phyloP scores from a whole-genome alignment of 2,797 vertebrate genomes.

The Catostomus latipinnis region DNA sequence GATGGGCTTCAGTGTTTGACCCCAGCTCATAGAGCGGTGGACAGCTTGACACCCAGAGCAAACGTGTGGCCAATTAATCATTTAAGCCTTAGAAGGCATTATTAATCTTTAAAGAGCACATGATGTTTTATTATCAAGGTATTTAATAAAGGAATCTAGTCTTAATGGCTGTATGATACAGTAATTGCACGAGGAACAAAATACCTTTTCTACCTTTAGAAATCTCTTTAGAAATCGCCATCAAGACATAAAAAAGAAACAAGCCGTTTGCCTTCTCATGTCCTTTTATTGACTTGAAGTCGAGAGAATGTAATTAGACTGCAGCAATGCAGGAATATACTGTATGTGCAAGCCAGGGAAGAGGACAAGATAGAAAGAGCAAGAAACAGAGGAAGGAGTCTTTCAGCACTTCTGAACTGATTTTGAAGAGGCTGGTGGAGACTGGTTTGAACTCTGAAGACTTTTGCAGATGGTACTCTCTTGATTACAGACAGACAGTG shows the following conservation, averaged over 20 bases:
- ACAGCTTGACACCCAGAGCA: conserved; percentile 22
- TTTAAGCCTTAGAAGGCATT: neutral
- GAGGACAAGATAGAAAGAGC: neutral
- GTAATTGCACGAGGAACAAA: conserved; percentile 22
- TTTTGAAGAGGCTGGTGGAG: conserved; percentile 28
- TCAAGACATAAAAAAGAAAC: neutral
- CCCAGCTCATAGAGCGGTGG: neutral
- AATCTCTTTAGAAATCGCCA: neutral
- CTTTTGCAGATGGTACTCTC: neutral
- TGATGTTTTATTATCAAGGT: conserved; percentile 23
- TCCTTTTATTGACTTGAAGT: neutral
- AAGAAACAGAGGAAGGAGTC: neutral
- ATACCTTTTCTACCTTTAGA: neutral
- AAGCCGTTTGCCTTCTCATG: neutral
- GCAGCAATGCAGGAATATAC: neutral
- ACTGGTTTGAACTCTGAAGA: conserved; percentile 9
- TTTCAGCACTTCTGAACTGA: conserved; percentile 29
- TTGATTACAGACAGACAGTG: conserved; percentile 29
- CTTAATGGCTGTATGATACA: conserved; percentile 11
- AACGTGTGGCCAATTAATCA: conserved; percentile 6
- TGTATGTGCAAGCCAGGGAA: neutral
- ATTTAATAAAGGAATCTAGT: conserved; percentile 23
- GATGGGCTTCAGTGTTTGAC: conserved; percentile 16
- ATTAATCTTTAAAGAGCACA: conserved; percentile 15
- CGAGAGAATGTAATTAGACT: neutral